Base-by-base conservation (phyloP, 1,140 invertebrate genomes). In the Bradynema listronoti region DNA sequence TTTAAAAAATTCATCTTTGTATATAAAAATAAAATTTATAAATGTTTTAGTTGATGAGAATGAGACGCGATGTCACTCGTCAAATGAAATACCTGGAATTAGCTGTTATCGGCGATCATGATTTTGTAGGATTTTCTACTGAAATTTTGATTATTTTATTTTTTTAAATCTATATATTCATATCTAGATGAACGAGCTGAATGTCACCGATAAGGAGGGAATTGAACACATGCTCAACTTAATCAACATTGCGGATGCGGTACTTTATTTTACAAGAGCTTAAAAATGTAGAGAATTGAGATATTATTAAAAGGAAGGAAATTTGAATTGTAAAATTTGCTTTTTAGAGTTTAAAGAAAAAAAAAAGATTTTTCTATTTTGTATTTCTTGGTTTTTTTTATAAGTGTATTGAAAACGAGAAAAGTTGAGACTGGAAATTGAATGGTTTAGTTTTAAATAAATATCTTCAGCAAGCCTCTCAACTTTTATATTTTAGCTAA, bases 11-110 rank as follows among this genome's bases (percentile, higher is more conserved):
- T 11, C 19, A 39, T 39, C 19, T 19, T 11, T n/a, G n/a, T n/a
- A n/a, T n/a, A n/a, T n/a, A n/a, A n/a, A n/a, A n/a, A n/a, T n/a
- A n/a, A 39, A 11, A 11, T 11, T 11, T 49, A 49, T 30, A 62
- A 33, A n/a, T n/a, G 2, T 29, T 4, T 19, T 22, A 46, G 25
- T 49, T 63, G 42, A 24, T 39, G 14, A 62, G 32, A 50, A 42
- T 42, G n/a, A 65, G 49, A 53, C 41, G 66, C 14, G 70, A 76
- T 43, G 58, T 64, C 22, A 57, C 59, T 30, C 49, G 68, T 30
- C 70, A 76, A 46, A 69, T 62, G 33, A 74, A 78, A 61, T 73
- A 75, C 53, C 50, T 78, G 5, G 75, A 78, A 39, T 43, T 76
- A 50, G 74, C 74, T 14, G 27, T 76, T 19, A 71, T 76, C 33